Evolutionary conservation across 1,140 invertebrate species (phyloP).

Genomic region (Ctenoplectra terminalis): DNA sequence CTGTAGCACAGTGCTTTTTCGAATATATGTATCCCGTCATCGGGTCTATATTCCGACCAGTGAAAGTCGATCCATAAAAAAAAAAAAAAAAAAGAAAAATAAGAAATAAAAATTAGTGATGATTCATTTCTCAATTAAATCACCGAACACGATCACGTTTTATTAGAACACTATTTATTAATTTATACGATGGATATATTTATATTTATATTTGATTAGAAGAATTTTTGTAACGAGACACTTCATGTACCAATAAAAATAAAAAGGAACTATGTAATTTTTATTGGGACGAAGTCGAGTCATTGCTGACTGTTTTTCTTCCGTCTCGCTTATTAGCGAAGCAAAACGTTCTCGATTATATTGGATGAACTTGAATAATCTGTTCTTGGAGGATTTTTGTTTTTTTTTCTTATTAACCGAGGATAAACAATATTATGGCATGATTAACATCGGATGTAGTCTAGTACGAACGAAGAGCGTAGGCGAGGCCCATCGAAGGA

Average conservation of each 20-base stretch:
- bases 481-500: constrained; percentile 50
- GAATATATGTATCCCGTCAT: constrained; percentile 1
- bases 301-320: neutral
- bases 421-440: neutral
- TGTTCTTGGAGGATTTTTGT: neutral
- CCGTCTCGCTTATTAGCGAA: neutral
- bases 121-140: neutral
- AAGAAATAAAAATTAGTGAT: neutral
- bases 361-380: neutral
- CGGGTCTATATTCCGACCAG: neutral
- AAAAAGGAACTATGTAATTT: neutral
- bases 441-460: neutral
- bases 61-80: neutral
- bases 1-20: neutral
- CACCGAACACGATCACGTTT: neutral
- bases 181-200: constrained; percentile 6
- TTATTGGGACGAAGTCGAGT: constrained; percentile 8
- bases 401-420: too few species aligned
- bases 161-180: neutral
- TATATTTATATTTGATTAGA: constrained; percentile 23
- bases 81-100: neutral
- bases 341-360: neutral
- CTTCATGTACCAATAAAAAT: constrained; percentile 15
- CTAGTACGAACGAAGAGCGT: constrained; percentile 2
- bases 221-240: constrained; percentile 11